phyloP scores from a whole-genome alignment of 2,888 invertebrate genomes.

The Rhopalosiphum nymphaeae region DNA sequence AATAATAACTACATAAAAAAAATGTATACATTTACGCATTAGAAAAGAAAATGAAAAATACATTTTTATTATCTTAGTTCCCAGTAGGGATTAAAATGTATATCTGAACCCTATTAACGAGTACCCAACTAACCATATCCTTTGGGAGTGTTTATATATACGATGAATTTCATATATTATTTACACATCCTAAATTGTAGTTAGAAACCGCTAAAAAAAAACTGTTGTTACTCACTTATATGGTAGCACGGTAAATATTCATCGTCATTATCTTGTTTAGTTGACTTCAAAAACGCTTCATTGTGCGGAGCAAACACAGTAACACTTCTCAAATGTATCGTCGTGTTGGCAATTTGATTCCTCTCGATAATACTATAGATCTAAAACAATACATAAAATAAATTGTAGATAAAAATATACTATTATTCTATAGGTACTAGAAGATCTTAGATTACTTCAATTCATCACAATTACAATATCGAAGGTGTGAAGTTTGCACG shows the following conservation, averaged over 20 bases:
- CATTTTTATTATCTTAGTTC: background rate
- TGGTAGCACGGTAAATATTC: conserved; percentile 81
- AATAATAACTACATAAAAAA: background rate
- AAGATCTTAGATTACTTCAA: background rate
- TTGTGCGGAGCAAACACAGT: conserved; percentile 93
- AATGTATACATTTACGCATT: background rate
- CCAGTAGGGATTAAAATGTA: background rate
- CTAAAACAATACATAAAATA: conserved; percentile 73
- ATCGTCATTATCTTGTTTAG: conserved; percentile 73
- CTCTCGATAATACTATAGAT: conserved; percentile 82
- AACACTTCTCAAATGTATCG: conserved; percentile 80
- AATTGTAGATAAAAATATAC: background rate
- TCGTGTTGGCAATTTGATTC: conserved; percentile 80
- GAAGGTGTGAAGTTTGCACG: background rate
- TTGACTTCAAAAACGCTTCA: conserved; percentile 82
- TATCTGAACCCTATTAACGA: background rate
- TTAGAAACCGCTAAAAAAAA: background rate
- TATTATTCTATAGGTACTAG: background rate
- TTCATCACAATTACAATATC: background rate
- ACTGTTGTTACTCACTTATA: conserved; percentile 78
- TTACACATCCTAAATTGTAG: background rate
- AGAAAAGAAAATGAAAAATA: background rate
- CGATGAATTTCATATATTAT: conserved; percentile 9
- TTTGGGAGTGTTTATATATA: background rate
- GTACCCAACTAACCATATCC: background rate